Evolutionary conservation across 2,888 invertebrate genomes (phyloP).

Genomic region (Pemphredon lugubris): DNA sequence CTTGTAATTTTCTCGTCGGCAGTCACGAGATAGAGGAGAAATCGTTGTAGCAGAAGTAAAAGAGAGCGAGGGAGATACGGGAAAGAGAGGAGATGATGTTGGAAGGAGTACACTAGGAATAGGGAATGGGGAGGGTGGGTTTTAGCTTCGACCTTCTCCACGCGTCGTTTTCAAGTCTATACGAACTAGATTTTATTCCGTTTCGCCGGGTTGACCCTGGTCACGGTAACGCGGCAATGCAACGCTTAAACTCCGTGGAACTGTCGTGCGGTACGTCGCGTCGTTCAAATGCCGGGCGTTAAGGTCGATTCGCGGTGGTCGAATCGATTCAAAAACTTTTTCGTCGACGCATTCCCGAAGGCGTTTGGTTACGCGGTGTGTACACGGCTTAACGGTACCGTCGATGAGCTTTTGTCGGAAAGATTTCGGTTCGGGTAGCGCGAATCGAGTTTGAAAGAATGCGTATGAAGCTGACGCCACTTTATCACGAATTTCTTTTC

Average conservation of each 20-base stretch:
- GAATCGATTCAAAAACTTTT: too few species aligned
- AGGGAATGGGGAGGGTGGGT: background rate
- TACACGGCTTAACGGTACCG: too few species aligned
- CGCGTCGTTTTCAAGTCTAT: too few species aligned
- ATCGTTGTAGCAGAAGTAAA: background rate
- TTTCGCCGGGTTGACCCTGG: constrained; percentile 27
- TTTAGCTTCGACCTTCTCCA: constrained; percentile 17
- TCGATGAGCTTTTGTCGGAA: too few species aligned
- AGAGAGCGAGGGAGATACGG: background rate
- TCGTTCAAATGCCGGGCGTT: background rate
- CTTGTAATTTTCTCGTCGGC: constrained; percentile 63
- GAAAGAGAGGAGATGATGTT: background rate
- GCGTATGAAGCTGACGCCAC: too few species aligned
- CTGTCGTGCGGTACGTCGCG: background rate
- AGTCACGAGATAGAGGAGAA: constrained; percentile 27
- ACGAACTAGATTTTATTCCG: constrained; percentile 3
- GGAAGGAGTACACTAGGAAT: background rate
- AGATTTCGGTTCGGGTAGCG: too few species aligned
- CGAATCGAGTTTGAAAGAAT: too few species aligned
- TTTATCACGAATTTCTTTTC: too few species aligned
- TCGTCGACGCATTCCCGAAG: too few species aligned
- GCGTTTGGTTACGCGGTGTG: too few species aligned
- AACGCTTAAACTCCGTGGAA: constrained; percentile 10
- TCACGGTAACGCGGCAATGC: constrained; percentile 12
- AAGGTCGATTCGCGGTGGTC: background rate